Evolutionary conservation across 1,140 invertebrate genomes (phyloP).

Genomic region (Tenebrio molitor): DNA sequence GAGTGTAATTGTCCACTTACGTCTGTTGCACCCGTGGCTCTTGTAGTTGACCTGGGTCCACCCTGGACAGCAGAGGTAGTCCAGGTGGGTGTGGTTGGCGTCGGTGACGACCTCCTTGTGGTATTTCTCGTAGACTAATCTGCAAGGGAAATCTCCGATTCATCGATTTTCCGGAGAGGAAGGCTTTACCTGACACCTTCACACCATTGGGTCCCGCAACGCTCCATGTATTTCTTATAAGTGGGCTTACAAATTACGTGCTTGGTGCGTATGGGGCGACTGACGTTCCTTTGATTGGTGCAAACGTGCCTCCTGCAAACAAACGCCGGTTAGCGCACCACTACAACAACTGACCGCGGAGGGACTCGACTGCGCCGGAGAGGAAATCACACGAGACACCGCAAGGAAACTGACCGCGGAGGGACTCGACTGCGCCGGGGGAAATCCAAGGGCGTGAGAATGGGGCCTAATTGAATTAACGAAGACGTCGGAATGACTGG

Average conservation of each 20-base stretch:
- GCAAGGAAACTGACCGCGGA: constrained; percentile 1
- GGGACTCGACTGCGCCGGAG: no score
- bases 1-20: constrained; percentile 68
- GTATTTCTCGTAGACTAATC: constrained; percentile 68
- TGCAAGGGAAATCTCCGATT: constrained; percentile 62
- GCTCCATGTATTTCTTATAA: constrained; percentile 69
- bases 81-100: constrained; percentile 66
- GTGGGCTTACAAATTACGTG: constrained; percentile 70
- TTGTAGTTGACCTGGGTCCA: constrained; percentile 71
- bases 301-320: constrained; percentile 69
- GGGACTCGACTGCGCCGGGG: no score
- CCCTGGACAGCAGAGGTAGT: constrained; percentile 73
- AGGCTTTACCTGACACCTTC: constrained; percentile 66
- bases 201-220: constrained; percentile 69
- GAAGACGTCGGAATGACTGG: constrained; percentile 28
- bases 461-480: constrained; percentile 28
- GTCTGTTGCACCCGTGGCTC: constrained; percentile 74
- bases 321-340: background rate
- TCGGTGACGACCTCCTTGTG: constrained; percentile 69
- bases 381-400: no score
- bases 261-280: constrained; percentile 68
- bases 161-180: constrained; percentile 5
- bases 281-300: constrained; percentile 67
- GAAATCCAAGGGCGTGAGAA: constrained; percentile 18
- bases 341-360: no score